Base-by-base conservation (phyloP, 2,888 invertebrate genomes). In the Zele albiditarsus region DNA sequence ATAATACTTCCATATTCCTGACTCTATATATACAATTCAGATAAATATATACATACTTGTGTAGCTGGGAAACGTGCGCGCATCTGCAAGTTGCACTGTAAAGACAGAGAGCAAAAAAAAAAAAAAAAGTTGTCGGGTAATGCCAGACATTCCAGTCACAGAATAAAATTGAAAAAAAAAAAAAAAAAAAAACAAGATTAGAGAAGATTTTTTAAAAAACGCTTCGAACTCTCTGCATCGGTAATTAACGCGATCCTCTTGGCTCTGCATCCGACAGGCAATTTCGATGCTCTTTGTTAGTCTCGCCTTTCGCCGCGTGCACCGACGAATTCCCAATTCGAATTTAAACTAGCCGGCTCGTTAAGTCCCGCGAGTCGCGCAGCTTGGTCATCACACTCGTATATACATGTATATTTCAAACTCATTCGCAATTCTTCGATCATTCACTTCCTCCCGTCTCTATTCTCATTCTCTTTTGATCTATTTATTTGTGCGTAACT, bases 311-410 rank as follows among this genome's bases (percentile, higher is more conserved):
- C 75, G 70, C 77, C 62, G 66, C 42, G 58, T 31, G 16, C 72
- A 53, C 1, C 53, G 53, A 23, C 75, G 70, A 78, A 69, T 78
- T 78, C 76, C 67, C 77, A 79, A 77, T 79, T 79, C 73, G 79
- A 79, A 79, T 80, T 80, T 79, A 79, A 80, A 80, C 77, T 75
- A 77, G 70, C 69, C 77, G 79, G 75, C 77, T 80, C 78, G 80
- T 80, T 80, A 77, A 75, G 76, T 73, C 27, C 53, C 53, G 46
- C 58, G 58, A 27, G 53, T 8, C 65, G 46, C 33, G 49, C 20
- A 49, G 53, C 38, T 25, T 42, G 38, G 31, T 69, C 69, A 57
- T 58, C 58, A 71, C 66, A 73, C 28, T 58, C 72, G 25, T 27
- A 46, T 49, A 23, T 25, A 42, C 16, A 53, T 20, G 8, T 20